These are phyloP conservation scores for Mimumesa dahlbomi DNA, from an alignment of 2,888 invertebrate species.

Conservation along the genomic window DNA sequence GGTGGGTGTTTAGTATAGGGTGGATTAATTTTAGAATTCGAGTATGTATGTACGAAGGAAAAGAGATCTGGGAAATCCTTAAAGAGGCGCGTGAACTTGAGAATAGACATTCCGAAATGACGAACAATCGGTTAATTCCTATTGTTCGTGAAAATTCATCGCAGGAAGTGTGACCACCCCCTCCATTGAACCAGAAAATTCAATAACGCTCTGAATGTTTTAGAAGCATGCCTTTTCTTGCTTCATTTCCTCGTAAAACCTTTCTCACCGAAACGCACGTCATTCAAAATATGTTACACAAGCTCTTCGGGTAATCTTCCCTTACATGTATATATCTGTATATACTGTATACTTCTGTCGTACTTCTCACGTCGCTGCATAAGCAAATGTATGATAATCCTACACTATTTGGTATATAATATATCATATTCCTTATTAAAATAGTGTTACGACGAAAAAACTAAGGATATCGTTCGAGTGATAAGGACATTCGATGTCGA, in stretches of 20 bases:
- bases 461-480: conserved; percentile 17
- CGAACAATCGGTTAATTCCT: not conserved
- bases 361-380: conserved; percentile 51
- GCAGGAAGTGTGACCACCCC: conserved; percentile 10
- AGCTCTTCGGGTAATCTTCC: conserved; percentile 42
- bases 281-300: conserved; percentile 51
- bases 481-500: conserved; percentile 18
- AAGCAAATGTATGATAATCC: conserved; percentile 67
- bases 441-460: conserved; percentile 32
- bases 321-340: conserved; percentile 68
- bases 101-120: too few species aligned
- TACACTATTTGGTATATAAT: conserved; percentile 51
- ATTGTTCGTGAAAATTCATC: not conserved
- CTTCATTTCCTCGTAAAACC: conserved; percentile 37
- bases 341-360: conserved; percentile 74
- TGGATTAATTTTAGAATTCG: too few species aligned
- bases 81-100: too few species aligned
- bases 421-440: conserved; percentile 50
- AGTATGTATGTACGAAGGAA: too few species aligned
- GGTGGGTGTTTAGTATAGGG: conserved; percentile 18
- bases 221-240: conserved; percentile 65
- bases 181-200: conserved; percentile 42
- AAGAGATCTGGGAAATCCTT: too few species aligned
- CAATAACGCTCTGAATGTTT: conserved; percentile 37
- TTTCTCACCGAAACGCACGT: conserved; percentile 54